A percentile compares a stretch with the other conserved stretches of the same genome.
These are phyloP conservation scores for Amia ocellicauda DNA, from an alignment of 2,113 vertebrate genomes.

Conservation along the genomic window DNA sequence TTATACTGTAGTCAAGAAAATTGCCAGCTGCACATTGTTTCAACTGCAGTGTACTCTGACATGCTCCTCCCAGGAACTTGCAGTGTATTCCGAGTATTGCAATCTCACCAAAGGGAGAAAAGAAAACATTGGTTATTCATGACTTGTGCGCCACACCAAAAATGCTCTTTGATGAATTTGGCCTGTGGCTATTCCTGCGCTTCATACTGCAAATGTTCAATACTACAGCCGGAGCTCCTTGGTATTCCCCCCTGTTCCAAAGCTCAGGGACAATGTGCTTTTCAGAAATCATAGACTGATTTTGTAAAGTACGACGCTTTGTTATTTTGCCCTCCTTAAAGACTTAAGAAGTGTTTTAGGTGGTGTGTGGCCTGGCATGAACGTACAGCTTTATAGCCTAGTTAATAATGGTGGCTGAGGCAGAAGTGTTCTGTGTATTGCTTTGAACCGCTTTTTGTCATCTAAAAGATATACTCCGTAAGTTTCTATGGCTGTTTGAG, in stretches of 20 bases:
- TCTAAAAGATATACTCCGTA: no score
- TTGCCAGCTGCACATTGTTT: no score
- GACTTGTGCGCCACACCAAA: constrained; percentile 55
- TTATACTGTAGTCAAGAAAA: no score
- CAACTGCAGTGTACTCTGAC: background rate
- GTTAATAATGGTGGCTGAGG: no score
- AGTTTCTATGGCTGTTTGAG: no score
- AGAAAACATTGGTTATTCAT: constrained; percentile 70
- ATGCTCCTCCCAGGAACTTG: background rate
- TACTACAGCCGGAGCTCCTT: constrained; percentile 50
- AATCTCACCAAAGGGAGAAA: constrained; percentile 45
- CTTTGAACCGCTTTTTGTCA: no score
- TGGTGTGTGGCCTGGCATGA: constrained; percentile 52
- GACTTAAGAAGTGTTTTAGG: constrained; percentile 9
- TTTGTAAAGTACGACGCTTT: constrained; percentile 43
- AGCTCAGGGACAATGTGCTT: constrained; percentile 44
- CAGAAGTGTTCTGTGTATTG: no score
- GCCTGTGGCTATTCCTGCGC: constrained; percentile 47
- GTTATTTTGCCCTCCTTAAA: constrained; percentile 32
- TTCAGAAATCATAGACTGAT: constrained; percentile 47
- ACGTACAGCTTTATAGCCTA: constrained; percentile 8
- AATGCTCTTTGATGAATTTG: constrained; percentile 62
- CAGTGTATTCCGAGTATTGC: constrained; percentile 9
- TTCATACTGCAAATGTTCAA: constrained; percentile 40
- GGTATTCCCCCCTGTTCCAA: constrained; percentile 32